phyloP scores from a whole-genome alignment of 2,888 invertebrate species.

The Volucella zonaria region DNA sequence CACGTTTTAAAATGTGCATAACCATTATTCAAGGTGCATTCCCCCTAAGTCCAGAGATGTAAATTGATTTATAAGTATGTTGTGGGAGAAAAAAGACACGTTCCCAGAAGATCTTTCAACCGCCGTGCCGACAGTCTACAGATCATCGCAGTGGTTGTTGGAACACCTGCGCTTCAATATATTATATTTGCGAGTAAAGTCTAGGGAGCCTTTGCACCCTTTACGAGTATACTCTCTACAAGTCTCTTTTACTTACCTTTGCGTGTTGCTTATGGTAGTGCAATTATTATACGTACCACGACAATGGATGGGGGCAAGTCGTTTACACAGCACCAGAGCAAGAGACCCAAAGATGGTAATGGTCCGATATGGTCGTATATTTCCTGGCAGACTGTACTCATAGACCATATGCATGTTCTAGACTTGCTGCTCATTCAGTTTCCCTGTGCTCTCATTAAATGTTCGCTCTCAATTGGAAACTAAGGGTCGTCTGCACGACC shows the following conservation, averaged over 20 bases:
- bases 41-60: too few relatives aligned
- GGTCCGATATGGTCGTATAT: constrained; percentile 14
- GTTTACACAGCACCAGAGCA: constrained; percentile 23
- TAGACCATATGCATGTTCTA: constrained; percentile 29
- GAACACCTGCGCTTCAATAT: too few relatives aligned
- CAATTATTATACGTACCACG: constrained; percentile 65
- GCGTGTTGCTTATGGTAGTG: constrained; percentile 70
- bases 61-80: too few relatives aligned
- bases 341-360: constrained; percentile 12
- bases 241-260: constrained; percentile 18
- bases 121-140: too few relatives aligned
- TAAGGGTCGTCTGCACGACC: constrained; percentile 44
- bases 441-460: constrained; percentile 5
- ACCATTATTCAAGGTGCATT: too few relatives aligned
- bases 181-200: too few relatives aligned
- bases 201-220: constrained; percentile 7
- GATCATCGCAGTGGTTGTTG: too few relatives aligned
- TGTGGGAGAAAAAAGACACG: too few relatives aligned
- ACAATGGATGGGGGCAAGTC: constrained; percentile 41
- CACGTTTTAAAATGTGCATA: too few relatives aligned
- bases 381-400: not conserved
- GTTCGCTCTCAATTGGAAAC: not conserved
- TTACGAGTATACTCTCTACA: constrained; percentile 9
- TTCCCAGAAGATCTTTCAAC: constrained; percentile 31
- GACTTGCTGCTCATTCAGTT: constrained; percentile 21